These are phyloP conservation scores for Sternarchorhynchus goeldii DNA, from an alignment of 2,797 vertebrate genomes.

Conservation along the genomic window DNA sequence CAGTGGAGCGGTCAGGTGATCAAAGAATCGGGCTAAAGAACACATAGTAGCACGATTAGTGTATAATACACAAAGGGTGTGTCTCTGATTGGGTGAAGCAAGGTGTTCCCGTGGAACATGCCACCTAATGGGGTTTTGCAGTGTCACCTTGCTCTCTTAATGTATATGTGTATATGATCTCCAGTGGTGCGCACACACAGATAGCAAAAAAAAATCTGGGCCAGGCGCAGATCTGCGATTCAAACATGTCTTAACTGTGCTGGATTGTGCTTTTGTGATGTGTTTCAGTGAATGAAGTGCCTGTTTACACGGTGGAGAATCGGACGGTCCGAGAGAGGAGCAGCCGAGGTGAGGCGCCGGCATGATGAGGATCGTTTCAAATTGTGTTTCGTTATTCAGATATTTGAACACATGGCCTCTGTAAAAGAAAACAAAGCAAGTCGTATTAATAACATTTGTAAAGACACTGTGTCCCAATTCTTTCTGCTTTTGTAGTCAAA, in stretches of 20 bases:
- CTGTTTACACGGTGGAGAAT: constrained; percentile 78
- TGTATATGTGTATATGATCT: no score
- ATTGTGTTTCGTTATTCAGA: neutral
- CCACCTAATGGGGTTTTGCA: constrained; percentile 27
- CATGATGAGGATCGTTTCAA: neutral
- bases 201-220: no score
- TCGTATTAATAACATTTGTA: neutral
- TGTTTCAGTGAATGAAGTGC: constrained; percentile 78
- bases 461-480: neutral
- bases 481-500: constrained; percentile 65
- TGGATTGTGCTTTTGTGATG: constrained; percentile 20
- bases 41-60: constrained; percentile 23
- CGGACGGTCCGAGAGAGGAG: constrained; percentile 71
- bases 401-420: neutral
- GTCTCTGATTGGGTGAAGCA: constrained; percentile 29
- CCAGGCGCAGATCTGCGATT: neutral
- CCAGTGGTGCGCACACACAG: no score
- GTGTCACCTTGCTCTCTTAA: no score
- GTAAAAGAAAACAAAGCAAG: neutral
- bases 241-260: neutral
- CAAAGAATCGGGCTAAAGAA: constrained; percentile 39
- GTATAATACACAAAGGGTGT: constrained; percentile 33
- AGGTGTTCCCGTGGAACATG: constrained; percentile 19
- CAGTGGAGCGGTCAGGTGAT: constrained; percentile 42
- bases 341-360: constrained; percentile 71